Conservation (phyloP, 2,797 vertebrate genomes). For the Anableps anableps region DNA sequence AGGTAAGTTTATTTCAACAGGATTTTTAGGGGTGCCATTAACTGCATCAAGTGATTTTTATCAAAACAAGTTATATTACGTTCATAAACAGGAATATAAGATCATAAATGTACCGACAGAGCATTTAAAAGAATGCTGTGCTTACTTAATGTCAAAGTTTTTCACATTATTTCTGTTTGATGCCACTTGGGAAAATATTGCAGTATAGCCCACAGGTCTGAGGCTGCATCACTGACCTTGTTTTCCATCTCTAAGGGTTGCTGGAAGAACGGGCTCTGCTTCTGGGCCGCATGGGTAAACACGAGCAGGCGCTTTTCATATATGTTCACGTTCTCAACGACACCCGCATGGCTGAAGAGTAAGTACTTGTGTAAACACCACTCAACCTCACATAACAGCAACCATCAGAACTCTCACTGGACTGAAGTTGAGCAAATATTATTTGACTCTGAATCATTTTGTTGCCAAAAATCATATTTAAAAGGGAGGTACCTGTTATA, state of each 20-base stretch:
- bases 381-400: background rate
- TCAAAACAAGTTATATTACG: background rate
- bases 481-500: background rate
- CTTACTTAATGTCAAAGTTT: no score
- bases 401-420: background rate
- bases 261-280: slow-evolving; percentile 95
- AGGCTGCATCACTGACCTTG: slow-evolving; percentile 25
- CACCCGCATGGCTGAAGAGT: slow-evolving; percentile 95
- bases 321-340: slow-evolving; percentile 96
- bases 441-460: background rate
- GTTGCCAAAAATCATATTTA: background rate
- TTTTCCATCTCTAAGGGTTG: slow-evolving; percentile 80
- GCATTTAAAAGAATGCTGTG: no score
- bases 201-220: background rate
- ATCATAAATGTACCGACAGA: background rate
- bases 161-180: background rate
- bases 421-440: background rate
- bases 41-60: no score
- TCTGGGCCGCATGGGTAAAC: slow-evolving; percentile 97
- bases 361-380: slow-evolving; percentile 57
- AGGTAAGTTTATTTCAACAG: no score
- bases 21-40: no score
- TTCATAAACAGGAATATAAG: background rate
- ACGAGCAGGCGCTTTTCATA: slow-evolving; percentile 97
- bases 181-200: no score